Base-by-base conservation (phyloP, 2,797 vertebrate species). In the Hoplostethus atlanticus region DNA sequence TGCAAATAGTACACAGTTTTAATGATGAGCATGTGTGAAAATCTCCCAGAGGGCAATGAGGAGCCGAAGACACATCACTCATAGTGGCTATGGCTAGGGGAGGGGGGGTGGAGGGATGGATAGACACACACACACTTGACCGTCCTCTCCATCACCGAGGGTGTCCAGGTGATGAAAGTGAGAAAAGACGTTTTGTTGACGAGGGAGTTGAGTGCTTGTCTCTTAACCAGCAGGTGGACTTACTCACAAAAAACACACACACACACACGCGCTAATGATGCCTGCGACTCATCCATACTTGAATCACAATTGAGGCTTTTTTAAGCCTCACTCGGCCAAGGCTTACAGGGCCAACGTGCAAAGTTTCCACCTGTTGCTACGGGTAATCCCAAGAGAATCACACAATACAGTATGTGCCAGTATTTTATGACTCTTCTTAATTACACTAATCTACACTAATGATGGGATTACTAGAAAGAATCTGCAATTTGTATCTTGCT, bases 181-280 rank as follows among this genome's bases (percentile, higher is more conserved):
- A 48, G 13, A 17, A n/a, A 16, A 11, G 25, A 25, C 21, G 6
- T 51, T 25, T 51, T 52, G 50, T 55, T 15, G 28, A 55, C 53
- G 47, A n/a, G 47, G 42, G 12, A 44, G 51, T 28, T 13, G 51
- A 8, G 17, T 28, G 51, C 25, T 21, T 12, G 21, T 53, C 53
- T 55, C 2, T 55, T 34, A 6, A 11, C 4, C 30, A 31, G 52
- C 50, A 21, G 50, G 50, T 7, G 17, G 21, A 25, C 3, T 53
- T 53, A 53, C 51, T 53, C 51, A 53, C 21, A 28, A 55, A 30
- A 55, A 28, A 55, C 47, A 48, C 47, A 48, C 47, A 48, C 57
- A 44, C 10, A 44, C 57, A 59, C 57, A 60, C 38, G 13, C 38
- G 5, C 47, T 16, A 48, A 48, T 48, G 42, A 44, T 13, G 11